These are phyloP conservation scores for Gyrodactylus bullatarudis DNA, from an alignment of 1,140 invertebrate genomes.

Conservation along the genomic window DNA sequence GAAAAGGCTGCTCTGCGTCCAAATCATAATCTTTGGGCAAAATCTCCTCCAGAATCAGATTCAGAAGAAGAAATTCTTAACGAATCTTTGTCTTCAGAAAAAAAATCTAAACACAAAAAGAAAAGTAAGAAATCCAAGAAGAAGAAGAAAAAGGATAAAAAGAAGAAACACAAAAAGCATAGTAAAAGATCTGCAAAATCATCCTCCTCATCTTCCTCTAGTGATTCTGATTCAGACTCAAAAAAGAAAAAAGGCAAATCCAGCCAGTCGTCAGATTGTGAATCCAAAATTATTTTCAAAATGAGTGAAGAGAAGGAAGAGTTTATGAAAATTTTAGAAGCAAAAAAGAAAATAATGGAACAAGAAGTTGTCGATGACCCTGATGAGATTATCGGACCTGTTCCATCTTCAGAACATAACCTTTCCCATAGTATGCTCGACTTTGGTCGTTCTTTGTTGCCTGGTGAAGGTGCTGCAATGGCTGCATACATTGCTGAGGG, in stretches of 20 bases:
- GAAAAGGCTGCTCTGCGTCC: background rate
- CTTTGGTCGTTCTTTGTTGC: conserved; percentile 44
- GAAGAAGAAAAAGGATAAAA: background rate
- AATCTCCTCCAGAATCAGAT: background rate
- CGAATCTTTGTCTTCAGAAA: background rate
- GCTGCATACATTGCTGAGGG: conserved; percentile 89
- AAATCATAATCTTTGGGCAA: background rate
- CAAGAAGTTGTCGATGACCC: background rate
- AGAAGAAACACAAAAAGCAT: background rate
- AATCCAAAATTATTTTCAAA: too few species aligned
- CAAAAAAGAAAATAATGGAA: background rate
- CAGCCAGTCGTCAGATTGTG: too few species aligned
- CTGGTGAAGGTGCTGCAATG: conserved; percentile 84
- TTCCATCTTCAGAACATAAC: background rate
- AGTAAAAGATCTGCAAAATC: background rate
- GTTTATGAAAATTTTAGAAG: background rate
- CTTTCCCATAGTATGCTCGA: background rate
- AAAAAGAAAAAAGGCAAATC: too few species aligned
- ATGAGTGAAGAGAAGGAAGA: background rate
- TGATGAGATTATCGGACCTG: conserved; percentile 5
- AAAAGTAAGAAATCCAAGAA: conserved; percentile 4
- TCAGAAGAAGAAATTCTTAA: background rate
- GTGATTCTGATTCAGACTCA: background rate
- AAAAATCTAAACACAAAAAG: background rate
- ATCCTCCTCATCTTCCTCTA: background rate